phyloP scores from a whole-genome alignment of 2,888 invertebrate species.

The Eristalis pertinax region DNA sequence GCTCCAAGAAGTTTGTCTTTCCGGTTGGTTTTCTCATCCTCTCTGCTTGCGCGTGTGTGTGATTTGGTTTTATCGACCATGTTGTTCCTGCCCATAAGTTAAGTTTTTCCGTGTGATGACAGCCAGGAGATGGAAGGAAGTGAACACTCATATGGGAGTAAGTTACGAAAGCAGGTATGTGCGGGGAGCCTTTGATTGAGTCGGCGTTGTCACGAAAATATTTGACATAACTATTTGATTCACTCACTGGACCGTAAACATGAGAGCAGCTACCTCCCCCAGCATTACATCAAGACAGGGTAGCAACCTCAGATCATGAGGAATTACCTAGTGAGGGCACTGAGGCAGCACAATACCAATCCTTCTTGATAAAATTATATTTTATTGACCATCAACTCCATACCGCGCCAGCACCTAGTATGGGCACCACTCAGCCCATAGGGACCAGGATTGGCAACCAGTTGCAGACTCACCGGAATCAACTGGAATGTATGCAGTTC shows the following conservation, averaged over 20 bases:
- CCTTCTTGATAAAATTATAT: background rate
- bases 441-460: background rate
- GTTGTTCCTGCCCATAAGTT: background rate
- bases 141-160: background rate
- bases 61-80: background rate
- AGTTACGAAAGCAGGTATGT: background rate
- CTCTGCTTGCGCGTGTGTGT: background rate
- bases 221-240: background rate
- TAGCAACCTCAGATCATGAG: background rate
- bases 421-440: conserved; percentile 2
- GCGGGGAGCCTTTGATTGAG: background rate
- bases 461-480: background rate
- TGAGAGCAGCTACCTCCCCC: background rate
- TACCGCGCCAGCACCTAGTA: background rate
- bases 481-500: background rate
- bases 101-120: background rate
- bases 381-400: background rate
- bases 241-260: background rate
- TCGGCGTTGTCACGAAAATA: background rate
- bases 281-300: background rate
- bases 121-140: background rate
- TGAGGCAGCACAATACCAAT: too few relatives aligned
- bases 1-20: conserved; percentile 6
- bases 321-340: too few relatives aligned
- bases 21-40: background rate